Base-by-base conservation (phyloP, 2,888 invertebrate species). In the Leucophora obtusa region DNA sequence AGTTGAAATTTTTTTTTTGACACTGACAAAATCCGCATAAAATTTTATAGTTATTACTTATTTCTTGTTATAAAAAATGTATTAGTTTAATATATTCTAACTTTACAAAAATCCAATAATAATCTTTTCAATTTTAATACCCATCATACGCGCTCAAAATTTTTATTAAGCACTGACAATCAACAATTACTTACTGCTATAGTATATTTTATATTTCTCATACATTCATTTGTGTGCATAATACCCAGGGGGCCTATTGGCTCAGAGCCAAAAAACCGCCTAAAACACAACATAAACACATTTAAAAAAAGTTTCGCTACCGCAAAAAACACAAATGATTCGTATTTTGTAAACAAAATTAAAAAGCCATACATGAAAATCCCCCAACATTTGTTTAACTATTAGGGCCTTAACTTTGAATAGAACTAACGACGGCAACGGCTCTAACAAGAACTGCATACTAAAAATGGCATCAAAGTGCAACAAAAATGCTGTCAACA, bases 191-290 rank as follows among this genome's bases (percentile, higher is more conserved):
- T 77, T 70, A 71, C 60, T 59, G 6, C 28, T 28, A 28, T 28
- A 28, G 28, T 6, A 65, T 33, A 77, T 71, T 77, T 21, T 71
- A 65, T 77, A 71, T 60, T 71, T 47, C 6, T n/a, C n/a, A n/a
- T 47, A 38, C 38, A 38, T 71, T 24, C 38, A 38, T 71, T 24
- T 58, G 54, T 60, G 54, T 56, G 72, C 66, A 66, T 70, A 70
- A 81, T 77, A 74, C 81, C 81, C 81, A 81, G 81, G 81, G 77
- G 81, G 81, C 81, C 81, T 73, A 74, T 81, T 81, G 81, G 81
- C 81, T 77, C 62, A 58, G 17, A 77, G 81, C 81, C 81, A 81
- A 77, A 60, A 56, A 56, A 14, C 14, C 28, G 73, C 65, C 65
- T 77, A 60, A 81, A 77, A 63, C 24, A 58, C 54, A 51, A 70